A percentile compares a stretch with the other conserved stretches of the same genome.
Conservation (phyloP, 2,888 invertebrate species). For the Galerucella nymphaeae region DNA sequence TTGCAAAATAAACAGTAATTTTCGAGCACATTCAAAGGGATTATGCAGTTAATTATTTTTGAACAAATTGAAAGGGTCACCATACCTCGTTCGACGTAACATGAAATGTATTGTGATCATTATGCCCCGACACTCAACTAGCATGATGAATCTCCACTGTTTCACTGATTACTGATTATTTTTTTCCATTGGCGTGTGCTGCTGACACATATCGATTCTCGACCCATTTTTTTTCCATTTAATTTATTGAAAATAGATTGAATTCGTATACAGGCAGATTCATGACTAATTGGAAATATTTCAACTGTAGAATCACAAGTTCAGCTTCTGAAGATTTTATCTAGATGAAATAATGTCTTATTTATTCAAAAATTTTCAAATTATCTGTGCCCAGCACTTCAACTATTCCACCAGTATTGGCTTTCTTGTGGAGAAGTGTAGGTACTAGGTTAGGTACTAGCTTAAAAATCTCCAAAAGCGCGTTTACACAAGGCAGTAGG, state of each 20-base stretch:
- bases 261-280: no score
- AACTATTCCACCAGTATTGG: no score
- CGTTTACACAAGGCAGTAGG: no score
- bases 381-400: no score
- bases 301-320: no score
- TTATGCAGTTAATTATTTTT: constrained; percentile 56
- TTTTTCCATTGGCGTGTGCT: constrained; percentile 18
- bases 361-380: no score
- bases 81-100: constrained; percentile 37
- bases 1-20: constrained; percentile 55
- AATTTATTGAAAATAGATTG: background rate
- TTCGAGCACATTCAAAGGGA: constrained; percentile 52
- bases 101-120: constrained; percentile 43
- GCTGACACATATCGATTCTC: constrained; percentile 26
- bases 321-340: no score
- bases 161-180: constrained; percentile 26
- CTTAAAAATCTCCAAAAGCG: no score
- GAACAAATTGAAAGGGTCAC: constrained; percentile 48
- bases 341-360: no score
- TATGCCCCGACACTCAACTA: constrained; percentile 34
- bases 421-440: no score
- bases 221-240: background rate
- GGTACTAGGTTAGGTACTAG: no score
- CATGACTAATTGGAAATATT: no score
- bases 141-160: constrained; percentile 32